phyloP scores from a whole-genome alignment of 2,797 vertebrate genomes.

The Arnoldichthys spilopterus region DNA sequence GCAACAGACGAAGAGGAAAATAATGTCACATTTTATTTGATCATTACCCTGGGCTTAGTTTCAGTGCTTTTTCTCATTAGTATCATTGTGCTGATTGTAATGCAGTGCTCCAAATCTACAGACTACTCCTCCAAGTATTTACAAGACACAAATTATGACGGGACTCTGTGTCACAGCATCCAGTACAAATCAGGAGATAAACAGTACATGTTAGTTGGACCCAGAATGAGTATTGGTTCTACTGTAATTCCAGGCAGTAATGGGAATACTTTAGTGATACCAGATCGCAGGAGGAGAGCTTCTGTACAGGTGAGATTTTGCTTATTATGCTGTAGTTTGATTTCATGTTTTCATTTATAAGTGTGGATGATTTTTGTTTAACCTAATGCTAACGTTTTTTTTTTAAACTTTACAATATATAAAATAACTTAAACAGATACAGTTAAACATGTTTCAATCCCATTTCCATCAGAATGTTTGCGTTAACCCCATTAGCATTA shows the following conservation, averaged over 20 bases:
- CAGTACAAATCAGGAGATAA: constrained; percentile 69
- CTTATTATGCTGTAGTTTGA: too few relatives aligned
- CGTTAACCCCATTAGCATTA: too few relatives aligned
- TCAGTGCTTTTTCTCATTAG: constrained; percentile 58
- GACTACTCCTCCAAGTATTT: constrained; percentile 61
- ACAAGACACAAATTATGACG: constrained; percentile 62
- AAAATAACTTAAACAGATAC: too few relatives aligned
- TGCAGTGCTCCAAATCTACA: constrained; percentile 65
- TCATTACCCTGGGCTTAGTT: constrained; percentile 60
- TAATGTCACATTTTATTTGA: constrained; percentile 58
- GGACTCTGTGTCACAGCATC: constrained; percentile 67
- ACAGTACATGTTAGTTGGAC: constrained; percentile 64
- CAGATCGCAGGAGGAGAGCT: constrained; percentile 15
- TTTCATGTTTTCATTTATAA: too few relatives aligned
- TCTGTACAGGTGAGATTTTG: constrained; percentile 57
- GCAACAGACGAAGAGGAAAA: constrained; percentile 45
- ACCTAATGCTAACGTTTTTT: too few relatives aligned
- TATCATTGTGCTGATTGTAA: constrained; percentile 58
- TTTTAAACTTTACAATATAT: background rate
- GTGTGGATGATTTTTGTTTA: too few relatives aligned
- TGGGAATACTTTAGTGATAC: constrained; percentile 33
- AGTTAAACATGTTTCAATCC: too few relatives aligned
- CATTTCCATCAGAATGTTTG: too few relatives aligned
- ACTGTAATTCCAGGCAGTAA: constrained; percentile 57
- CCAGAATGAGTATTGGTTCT: constrained; percentile 63